Evolutionary conservation across 1,140 invertebrate species (phyloP).

Genomic region (Pygmarrhopalites habei): DNA sequence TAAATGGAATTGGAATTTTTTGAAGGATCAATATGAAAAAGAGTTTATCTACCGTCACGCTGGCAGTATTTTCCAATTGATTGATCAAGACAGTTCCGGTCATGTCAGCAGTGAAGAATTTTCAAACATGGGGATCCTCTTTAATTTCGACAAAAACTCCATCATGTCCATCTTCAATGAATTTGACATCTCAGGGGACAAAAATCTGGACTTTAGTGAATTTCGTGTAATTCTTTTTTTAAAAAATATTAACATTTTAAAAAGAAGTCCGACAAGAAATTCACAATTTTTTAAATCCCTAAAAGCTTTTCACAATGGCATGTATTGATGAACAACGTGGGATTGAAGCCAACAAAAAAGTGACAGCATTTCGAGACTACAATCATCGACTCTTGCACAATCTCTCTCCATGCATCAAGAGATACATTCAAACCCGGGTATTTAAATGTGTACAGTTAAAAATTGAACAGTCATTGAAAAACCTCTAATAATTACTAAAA

Average conservation of each 20-base stretch:
- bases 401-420: slow-evolving; percentile 12
- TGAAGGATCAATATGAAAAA: slow-evolving; percentile 41
- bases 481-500: background rate
- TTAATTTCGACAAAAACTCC: slow-evolving; percentile 41
- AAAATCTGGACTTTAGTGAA: slow-evolving; percentile 42
- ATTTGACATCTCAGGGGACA: slow-evolving; percentile 43
- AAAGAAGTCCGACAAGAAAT: background rate
- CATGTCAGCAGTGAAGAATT: slow-evolving; percentile 41
- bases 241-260: background rate
- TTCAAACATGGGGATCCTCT: slow-evolving; percentile 41
- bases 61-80: slow-evolving; percentile 41
- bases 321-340: slow-evolving; percentile 40
- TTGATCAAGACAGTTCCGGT: slow-evolving; percentile 42
- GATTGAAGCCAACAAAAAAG: slow-evolving; percentile 25
- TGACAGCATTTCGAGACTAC: slow-evolving; percentile 25
- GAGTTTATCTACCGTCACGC: slow-evolving; percentile 43
- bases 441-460: no score
- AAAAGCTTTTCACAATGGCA: slow-evolving; percentile 40
- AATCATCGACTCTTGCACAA: slow-evolving; percentile 20
- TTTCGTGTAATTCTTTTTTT: slow-evolving; percentile 33
- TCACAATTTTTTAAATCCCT: background rate
- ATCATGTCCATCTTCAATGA: slow-evolving; percentile 42
- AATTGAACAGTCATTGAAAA: no score
- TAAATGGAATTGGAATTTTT: background rate
- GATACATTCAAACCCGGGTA: slow-evolving; percentile 26